Evolutionary conservation across 2,888 invertebrate species (phyloP), one percentile per base, ranked within the genome.

Genomic region (Hemaris fuciformis): DNA sequence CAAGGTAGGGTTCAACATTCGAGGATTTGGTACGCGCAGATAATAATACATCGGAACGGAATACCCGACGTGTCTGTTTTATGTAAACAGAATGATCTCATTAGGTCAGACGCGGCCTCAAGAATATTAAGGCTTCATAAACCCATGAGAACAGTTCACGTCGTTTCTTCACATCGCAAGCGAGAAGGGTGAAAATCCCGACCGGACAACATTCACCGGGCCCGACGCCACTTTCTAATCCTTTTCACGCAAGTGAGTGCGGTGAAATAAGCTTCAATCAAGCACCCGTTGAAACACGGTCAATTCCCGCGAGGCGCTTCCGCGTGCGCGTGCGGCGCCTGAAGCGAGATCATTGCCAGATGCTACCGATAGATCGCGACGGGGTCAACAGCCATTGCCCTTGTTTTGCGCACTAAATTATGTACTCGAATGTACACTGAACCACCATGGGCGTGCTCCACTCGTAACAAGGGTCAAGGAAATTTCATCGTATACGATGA

Each of bases 1-100:
- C 91, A 91, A 91, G 91, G 91, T 91, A 90, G 91, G 87, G 91
- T 91, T 91, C 91, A 91, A 90, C 80, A 91, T 85, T 89, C 91
- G 91, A 89, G 87, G 87, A 89, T 89, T 86, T 83, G 75, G 83
- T 84, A 74, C 85, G 77, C 80, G 79, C 77, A 72, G 80, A 86
- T 87, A 89, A 87, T 86, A 85, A 88, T 85, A 87, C 81, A 84
- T 73, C 70, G 77, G 75, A 79, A 77, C 75, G 78, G 83, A 82
- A 88, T 78, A 86, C 80, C 80, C 81, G 75, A 77, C 77, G 72
- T 76, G 75, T 87, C 85, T 88, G 88, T 74, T 85, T 83, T 80
- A 77, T 85, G 81, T 85, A 83, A 86, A 87, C 81, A 80, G 63
- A 80, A 75, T 78, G 79, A 79, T 79, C 80, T 85, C 84, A 85